A percentile compares a stretch with the other conserved stretches of the same genome.
These are phyloP conservation scores for Nasonia oneida DNA, from an alignment of 2,888 invertebrate species.

Conservation along the genomic window DNA sequence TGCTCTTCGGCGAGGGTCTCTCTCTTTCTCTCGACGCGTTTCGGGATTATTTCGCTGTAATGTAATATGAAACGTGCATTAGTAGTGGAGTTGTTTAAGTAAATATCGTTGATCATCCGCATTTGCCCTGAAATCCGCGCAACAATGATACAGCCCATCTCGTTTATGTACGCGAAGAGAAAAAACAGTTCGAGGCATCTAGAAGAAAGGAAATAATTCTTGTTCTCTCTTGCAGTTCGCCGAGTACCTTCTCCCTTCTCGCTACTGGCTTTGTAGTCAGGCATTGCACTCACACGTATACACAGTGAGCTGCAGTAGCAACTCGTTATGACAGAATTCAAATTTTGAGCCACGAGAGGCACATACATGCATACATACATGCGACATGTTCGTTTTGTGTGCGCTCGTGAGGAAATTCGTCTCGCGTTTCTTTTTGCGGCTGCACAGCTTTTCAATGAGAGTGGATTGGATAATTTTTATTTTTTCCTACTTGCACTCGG, in stretches of 20 bases:
- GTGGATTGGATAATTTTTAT: conserved; percentile 20
- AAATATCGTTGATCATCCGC: not conserved
- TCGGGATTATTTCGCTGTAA: not conserved
- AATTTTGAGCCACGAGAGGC: not conserved
- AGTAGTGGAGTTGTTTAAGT: too few relatives aligned
- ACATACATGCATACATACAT: not conserved
- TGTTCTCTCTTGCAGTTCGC: not conserved
- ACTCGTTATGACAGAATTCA: conserved; percentile 6
- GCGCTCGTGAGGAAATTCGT: conserved; percentile 18
- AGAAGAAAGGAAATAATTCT: conserved; percentile 6
- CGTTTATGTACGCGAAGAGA: not conserved
- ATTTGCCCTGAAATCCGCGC: not conserved
- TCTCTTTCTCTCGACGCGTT: not conserved
- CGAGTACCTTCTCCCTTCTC: not conserved
- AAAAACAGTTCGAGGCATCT: not conserved
- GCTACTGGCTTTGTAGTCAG: not conserved
- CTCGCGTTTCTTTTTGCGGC: not conserved
- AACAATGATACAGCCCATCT: not conserved
- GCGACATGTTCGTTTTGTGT: not conserved
- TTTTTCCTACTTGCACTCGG: not conserved
- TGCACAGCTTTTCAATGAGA: conserved; percentile 13
- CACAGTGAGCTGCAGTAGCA: not conserved
- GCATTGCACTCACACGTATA: not conserved
- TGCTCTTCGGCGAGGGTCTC: not conserved
- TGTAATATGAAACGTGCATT: too few relatives aligned